Base-by-base conservation (phyloP, 2,797 vertebrate genomes). In the Cercopithecus hamlyni region DNA sequence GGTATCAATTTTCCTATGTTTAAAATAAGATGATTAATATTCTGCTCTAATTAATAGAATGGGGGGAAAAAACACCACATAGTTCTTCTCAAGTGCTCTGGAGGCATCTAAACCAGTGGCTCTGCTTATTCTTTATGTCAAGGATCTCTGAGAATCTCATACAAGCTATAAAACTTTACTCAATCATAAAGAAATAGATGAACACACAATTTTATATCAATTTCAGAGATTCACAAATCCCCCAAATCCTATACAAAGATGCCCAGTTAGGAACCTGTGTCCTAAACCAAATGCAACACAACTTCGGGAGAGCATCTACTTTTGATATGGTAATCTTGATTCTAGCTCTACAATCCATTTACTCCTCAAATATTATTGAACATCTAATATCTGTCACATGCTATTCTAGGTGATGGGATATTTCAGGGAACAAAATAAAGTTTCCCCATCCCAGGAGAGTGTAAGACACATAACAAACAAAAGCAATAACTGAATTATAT, bases 1-100 rank as follows among this genome's bases (percentile, higher is more conserved):
- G 30, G 17, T 94, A 70, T 87, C 24, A 88, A 4, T 90, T 88
- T 93, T 95, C 70, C 77, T 45, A 3, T 82, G 33, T 90, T 97
- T 90, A 91, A 81, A 52, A 72, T 61, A 87, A 39, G 45, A 94
- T 85, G 30, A 94, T 79, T 57, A 82, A 27, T 92, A 85, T 27
- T 36, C n/a, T 41, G 27, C 11, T 41, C 48, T 83, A 88, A 81
- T 93, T 82, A 94, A 73, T 84, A 88, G 55, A 90, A 90, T 64
- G 8, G 48, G 15, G 15, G 14, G 0, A 94, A 55, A 88, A 20
- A 3, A 20, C 72, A 87, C 20, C 41, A 75, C 4, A 48, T 13
- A 75, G 26, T 14, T 85, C 27, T 95, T 90, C 41, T 75, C 10
- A 79, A 94, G 14, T 83, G 27, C 52, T 95, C 36, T 75, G 30